Conservation (phyloP, 2,888 invertebrate species). For the Alloplasta piceator region DNA sequence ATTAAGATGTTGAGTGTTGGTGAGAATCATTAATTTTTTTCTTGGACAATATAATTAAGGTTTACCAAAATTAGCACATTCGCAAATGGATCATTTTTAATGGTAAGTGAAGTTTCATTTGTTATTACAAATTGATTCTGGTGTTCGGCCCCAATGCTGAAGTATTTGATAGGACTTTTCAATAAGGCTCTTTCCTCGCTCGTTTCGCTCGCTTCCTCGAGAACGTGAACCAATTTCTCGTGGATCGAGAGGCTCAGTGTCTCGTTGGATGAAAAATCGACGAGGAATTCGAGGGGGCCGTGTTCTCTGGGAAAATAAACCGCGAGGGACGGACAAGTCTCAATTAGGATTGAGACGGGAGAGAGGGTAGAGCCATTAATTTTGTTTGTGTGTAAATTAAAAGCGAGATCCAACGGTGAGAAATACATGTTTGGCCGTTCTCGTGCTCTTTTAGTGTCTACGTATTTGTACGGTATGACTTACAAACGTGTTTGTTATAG, state of each 20-base stretch:
- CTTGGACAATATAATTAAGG: too few species aligned
- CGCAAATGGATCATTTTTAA: too few species aligned
- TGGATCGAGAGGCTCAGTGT: constrained; percentile 22
- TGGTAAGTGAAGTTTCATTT: neutral
- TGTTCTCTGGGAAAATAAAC: constrained; percentile 49
- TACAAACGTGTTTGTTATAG: constrained; percentile 71
- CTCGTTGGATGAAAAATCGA: constrained; percentile 64
- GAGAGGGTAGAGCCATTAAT: constrained; percentile 73
- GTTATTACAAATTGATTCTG: neutral
- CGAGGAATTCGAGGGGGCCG: constrained; percentile 32
- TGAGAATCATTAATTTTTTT: too few species aligned
- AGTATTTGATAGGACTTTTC: neutral
- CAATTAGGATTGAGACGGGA: constrained; percentile 64
- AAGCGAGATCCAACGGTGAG: constrained; percentile 69
- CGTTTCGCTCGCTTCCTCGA: constrained; percentile 10
- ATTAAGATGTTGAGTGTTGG: too few species aligned
- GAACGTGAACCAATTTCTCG: constrained; percentile 41
- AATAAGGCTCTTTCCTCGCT: constrained; percentile 7
- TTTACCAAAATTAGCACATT: too few species aligned
- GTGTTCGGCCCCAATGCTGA: neutral
- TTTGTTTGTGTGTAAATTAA: constrained; percentile 77
- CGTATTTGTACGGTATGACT: constrained; percentile 73
- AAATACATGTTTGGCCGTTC: constrained; percentile 58
- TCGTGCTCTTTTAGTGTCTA: constrained; percentile 12
- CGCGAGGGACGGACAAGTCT: constrained; percentile 64